Percentiles rank a stretch among this genome's conserved stretches.
phyloP scores from a whole-genome alignment of 2,113 vertebrate genomes.

The Spea bombifrons region DNA sequence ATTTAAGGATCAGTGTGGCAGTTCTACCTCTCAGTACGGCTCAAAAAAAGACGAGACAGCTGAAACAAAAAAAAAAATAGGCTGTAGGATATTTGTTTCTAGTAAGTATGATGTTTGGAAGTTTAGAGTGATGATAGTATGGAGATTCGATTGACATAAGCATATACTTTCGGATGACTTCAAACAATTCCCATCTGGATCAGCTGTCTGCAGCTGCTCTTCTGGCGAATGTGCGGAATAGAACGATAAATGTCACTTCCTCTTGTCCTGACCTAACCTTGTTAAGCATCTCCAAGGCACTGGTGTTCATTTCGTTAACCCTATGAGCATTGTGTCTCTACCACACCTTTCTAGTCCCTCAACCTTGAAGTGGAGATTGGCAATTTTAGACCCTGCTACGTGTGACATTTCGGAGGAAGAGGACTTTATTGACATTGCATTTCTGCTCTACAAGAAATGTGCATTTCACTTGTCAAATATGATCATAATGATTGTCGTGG shows the following conservation, averaged over 20 bases:
- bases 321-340: not conserved
- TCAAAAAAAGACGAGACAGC: too few species aligned
- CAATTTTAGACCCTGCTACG: too few species aligned
- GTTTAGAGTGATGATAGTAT: not conserved
- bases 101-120: slow-evolving; percentile 13
- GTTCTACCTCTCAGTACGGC: too few species aligned
- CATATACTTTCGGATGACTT: slow-evolving; percentile 26
- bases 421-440: too few species aligned
- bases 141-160: slow-evolving; percentile 26
- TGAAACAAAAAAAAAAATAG: too few species aligned
- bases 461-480: too few species aligned
- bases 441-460: too few species aligned
- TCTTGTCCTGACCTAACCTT: slow-evolving; percentile 38
- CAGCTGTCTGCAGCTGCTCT: slow-evolving; percentile 40
- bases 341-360: too few species aligned
- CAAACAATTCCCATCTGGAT: slow-evolving; percentile 40
- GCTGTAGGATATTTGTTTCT: not conserved
- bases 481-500: too few species aligned
- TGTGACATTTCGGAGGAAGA: too few species aligned
- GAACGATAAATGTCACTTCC: slow-evolving; percentile 36
- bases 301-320: not conserved
- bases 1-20: too few species aligned
- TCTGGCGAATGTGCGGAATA: slow-evolving; percentile 17
- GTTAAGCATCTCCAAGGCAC: not conserved
- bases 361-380: too few species aligned